Percentiles rank a stretch among this genome's conserved stretches.
phyloP scores from a whole-genome alignment of 2,113 vertebrate genomes.

The Pterocles gutturalis region DNA sequence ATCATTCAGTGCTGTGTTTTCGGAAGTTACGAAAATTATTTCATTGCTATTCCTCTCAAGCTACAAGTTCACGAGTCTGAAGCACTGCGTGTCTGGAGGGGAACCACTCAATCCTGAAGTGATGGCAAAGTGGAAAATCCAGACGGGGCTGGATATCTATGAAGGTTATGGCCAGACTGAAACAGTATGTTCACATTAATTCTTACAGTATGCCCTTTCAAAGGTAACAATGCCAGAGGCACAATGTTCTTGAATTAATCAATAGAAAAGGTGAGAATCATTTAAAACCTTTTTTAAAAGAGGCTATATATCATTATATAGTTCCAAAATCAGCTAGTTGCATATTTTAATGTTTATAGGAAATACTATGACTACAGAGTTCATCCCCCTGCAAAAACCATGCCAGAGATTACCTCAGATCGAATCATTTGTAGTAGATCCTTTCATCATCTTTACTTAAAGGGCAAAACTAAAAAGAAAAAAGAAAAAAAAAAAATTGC shows the following conservation, averaged over 20 bases:
- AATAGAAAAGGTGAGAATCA: not conserved
- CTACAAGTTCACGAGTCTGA: slow-evolving; percentile 79
- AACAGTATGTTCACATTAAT: slow-evolving; percentile 73
- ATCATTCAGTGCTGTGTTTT: not conserved
- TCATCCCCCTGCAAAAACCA: not conserved
- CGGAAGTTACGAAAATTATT: not conserved
- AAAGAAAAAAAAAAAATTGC: not conserved
- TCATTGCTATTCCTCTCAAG: slow-evolving; percentile 57
- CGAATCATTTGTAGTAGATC: not conserved
- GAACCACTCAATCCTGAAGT: slow-evolving; percentile 85
- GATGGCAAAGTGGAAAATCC: slow-evolving; percentile 77
- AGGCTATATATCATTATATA: not conserved
- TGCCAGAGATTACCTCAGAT: not conserved
- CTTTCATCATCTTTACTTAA: not conserved
- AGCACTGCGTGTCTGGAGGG: slow-evolving; percentile 81
- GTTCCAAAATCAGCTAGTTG: not conserved
- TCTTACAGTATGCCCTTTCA: not conserved
- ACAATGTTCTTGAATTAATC: not conserved
- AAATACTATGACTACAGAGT: not conserved
- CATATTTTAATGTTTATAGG: not conserved
- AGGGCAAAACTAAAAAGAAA: not conserved
- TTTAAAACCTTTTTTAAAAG: not conserved
- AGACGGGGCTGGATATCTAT: slow-evolving; percentile 82
- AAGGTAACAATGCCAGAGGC: not conserved
- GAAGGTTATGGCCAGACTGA: slow-evolving; percentile 87